Conservation (phyloP, 2,113 vertebrate genomes). For the Centropristis striata region DNA sequence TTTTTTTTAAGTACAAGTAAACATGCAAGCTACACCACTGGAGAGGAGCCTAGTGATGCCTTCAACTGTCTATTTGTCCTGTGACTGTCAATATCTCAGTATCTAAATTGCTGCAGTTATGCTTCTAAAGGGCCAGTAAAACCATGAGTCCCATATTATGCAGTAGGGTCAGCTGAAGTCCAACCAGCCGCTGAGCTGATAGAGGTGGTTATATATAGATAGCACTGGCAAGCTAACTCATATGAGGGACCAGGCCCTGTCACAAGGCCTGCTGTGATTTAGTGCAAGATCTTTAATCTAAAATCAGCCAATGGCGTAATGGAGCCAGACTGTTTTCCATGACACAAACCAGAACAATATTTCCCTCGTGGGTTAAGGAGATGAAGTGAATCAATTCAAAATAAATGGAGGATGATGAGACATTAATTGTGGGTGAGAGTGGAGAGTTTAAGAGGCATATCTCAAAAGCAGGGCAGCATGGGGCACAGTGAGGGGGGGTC, state of each 20-base stretch:
- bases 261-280: conserved; percentile 71
- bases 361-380: conserved; percentile 41
- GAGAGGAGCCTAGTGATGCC: neutral
- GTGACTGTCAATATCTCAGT: neutral
- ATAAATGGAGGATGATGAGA: conserved; percentile 69
- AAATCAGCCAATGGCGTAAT: conserved; percentile 72
- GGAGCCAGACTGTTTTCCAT: conserved; percentile 67
- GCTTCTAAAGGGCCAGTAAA: conserved; percentile 32
- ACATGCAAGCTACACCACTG: neutral
- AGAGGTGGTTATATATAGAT: conserved; percentile 81
- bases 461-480: conserved; percentile 40
- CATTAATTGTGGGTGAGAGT: conserved; percentile 54
- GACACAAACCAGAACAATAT: conserved; percentile 71
- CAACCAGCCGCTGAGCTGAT: conserved; percentile 63
- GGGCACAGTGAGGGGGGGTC: conserved; percentile 21
- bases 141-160: conserved; percentile 54
- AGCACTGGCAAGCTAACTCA: conserved; percentile 62
- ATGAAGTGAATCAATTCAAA: conserved; percentile 63
- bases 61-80: neutral
- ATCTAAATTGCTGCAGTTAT: neutral
- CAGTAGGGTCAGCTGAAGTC: conserved; percentile 76
- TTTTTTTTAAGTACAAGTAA: neutral
- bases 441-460: conserved; percentile 40
- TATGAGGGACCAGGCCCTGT: conserved; percentile 56
- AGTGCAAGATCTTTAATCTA: conserved; percentile 73